Base-by-base conservation (phyloP, 1,140 invertebrate genomes). In the Zelostemma sp. region DNA sequence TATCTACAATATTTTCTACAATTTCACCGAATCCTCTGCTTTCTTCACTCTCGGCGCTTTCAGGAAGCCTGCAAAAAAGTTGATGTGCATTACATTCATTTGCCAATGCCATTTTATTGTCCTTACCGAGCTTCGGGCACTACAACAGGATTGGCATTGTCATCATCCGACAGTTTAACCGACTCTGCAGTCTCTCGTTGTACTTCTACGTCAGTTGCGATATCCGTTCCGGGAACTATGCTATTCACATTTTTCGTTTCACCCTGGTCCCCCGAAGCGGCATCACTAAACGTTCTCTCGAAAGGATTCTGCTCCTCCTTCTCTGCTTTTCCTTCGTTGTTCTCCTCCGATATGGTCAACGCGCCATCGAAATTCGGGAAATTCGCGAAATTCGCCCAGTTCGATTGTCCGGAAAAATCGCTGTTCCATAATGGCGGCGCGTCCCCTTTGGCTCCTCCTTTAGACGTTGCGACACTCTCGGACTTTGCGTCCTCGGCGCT, bases 1-100 rank as follows among this genome's bases (percentile, higher is more conserved):
- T 77, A 51, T 77, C 72, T 73, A 74, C 63, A 49, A 47, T 55
- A 45, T 63, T 63, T 57, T 72, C 43, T 41, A 69, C 58, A 53
- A 62, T 57, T 65, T 58, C 60, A 65, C 56, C 38, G 56, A 40
- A 43, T 47, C 51, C 50, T 14, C 62, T 60, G 6, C 41, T 60
- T 54, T 72, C 48, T 8, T 41, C 50, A 11, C 18, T 38, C n/a
- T 14, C 11, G 4, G 50, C 63, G 18, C 58, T 31, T 45, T 67
- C 57, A 0, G 67, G 48, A 19, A 50, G 64, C 53, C 72, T 73
- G 11, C 0, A 62, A 73, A 11, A n/a, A 38, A 51, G 51, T 25
- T 25, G 3, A 25, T 25, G 8, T 8, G 8, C 8, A 25, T 18
- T 1, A 21, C 1, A 47, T 3, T 25, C 16, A 51, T 51, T 51